A percentile compares a stretch with the other conserved stretches of the same genome.
Evolutionary conservation across 2,888 invertebrate genomes (phyloP).

Genomic region (Cataglyphis livida): DNA sequence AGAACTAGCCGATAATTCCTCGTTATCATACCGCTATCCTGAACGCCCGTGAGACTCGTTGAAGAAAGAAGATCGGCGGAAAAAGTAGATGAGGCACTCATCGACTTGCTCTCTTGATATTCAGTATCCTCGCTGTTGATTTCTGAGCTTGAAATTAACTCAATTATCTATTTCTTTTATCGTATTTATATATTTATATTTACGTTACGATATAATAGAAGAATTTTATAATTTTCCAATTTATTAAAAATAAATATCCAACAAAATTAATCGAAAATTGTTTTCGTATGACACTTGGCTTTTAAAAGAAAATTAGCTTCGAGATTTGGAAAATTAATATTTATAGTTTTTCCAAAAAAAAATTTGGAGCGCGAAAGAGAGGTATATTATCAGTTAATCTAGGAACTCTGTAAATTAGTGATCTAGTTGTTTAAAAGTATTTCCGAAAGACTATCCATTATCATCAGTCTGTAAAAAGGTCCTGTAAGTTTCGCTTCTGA

Average conservation of each 20-base stretch:
- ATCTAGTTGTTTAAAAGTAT: background rate
- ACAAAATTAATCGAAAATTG: background rate
- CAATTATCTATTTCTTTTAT: background rate
- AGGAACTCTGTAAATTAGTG: constrained; percentile 16
- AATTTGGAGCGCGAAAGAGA: background rate
- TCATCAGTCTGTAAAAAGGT: constrained; percentile 26
- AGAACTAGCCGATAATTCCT: constrained; percentile 54
- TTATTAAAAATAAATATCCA: background rate
- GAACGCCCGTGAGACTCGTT: constrained; percentile 29
- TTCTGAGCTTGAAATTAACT: background rate
- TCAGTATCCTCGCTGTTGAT: background rate
- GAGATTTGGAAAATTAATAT: background rate
- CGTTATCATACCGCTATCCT: constrained; percentile 53
- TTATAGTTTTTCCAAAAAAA: background rate
- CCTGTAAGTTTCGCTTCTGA: constrained; percentile 19
- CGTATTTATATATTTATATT: background rate
- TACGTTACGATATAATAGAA: background rate
- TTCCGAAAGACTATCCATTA: constrained; percentile 12
- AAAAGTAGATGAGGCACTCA: constrained; percentile 48
- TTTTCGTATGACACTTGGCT: background rate
- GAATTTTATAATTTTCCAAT: background rate
- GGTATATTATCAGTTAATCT: background rate
- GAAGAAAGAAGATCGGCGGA: constrained; percentile 38
- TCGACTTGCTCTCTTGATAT: constrained; percentile 42
- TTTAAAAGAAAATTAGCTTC: background rate